phyloP scores from a whole-genome alignment of 2,113 vertebrate genomes.

The Leptobrachium leishanense region DNA sequence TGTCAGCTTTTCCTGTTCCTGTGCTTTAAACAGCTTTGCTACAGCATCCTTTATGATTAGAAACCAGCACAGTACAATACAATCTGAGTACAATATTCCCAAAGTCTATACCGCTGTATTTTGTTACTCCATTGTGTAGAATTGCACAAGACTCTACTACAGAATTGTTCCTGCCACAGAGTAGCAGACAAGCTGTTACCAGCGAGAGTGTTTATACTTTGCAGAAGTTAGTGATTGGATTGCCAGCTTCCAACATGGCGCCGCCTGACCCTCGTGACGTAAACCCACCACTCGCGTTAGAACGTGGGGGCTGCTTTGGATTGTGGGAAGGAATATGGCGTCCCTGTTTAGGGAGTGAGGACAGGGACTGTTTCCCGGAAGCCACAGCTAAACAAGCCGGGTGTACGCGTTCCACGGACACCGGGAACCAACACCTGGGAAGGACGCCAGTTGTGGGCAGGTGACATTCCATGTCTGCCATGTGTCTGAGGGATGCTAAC shows the following conservation, averaged over 20 bases:
- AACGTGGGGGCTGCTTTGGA: background rate
- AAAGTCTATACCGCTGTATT: too few species aligned
- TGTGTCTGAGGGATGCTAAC: background rate
- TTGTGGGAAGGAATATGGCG: conserved; percentile 26
- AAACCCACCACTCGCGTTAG: background rate
- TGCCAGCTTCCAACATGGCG: conserved; percentile 8
- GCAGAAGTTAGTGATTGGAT: too few species aligned
- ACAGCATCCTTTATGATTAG: too few species aligned
- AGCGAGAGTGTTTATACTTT: too few species aligned
- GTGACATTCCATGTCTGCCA: conserved; percentile 14
- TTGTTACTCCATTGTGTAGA: too few species aligned
- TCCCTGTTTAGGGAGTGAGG: conserved; percentile 13
- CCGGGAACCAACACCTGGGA: background rate
- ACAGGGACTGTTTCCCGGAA: conserved; percentile 4
- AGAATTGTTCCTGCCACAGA: too few species aligned
- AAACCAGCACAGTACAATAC: too few species aligned
- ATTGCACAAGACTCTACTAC: too few species aligned
- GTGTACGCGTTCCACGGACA: background rate
- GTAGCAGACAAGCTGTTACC: too few species aligned
- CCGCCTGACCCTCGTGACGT: background rate
- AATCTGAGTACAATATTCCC: too few species aligned
- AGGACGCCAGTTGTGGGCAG: conserved; percentile 14
- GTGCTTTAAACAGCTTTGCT: too few species aligned
- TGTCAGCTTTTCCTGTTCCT: too few species aligned
- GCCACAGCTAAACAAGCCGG: background rate